Conservation (phyloP, 2,113 vertebrate species). For the Eretmochelys imbricata region DNA sequence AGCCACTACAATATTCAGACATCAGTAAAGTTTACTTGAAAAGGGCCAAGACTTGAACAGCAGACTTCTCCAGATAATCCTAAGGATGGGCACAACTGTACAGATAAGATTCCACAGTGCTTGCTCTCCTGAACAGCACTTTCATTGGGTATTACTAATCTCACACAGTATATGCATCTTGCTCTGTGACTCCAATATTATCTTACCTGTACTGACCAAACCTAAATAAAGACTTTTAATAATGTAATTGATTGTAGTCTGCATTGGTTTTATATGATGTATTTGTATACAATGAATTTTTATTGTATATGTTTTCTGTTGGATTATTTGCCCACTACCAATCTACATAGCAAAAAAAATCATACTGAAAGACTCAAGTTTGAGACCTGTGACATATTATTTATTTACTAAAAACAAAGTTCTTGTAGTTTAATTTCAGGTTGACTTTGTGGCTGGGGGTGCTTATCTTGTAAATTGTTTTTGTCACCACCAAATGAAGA, state of each 20-base stretch:
- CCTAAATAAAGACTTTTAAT: conserved; percentile 99
- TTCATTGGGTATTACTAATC: background rate
- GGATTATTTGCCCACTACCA: background rate
- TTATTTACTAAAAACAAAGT: too few relatives aligned
- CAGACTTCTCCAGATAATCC: background rate
- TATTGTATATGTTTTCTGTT: background rate
- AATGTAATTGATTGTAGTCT: conserved; percentile 78
- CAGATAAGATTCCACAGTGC: background rate
- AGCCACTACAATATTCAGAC: background rate
- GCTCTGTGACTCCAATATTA: conserved; percentile 96
- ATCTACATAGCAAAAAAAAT: background rate
- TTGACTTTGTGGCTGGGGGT: background rate
- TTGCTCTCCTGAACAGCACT: background rate
- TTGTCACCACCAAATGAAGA: background rate
- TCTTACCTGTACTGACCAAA: conserved; percentile 99
- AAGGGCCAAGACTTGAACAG: background rate
- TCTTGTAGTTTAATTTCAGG: background rate
- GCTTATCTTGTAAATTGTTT: background rate
- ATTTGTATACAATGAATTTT: background rate
- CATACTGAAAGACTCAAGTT: background rate
- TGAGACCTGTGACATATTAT: background rate
- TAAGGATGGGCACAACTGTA: background rate
- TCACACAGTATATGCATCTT: conserved; percentile 87
- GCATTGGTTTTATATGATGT: conserved; percentile 22
- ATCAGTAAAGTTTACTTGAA: background rate